phyloP scores from a whole-genome alignment of 2,113 vertebrate genomes.

The Petromus typicus region DNA sequence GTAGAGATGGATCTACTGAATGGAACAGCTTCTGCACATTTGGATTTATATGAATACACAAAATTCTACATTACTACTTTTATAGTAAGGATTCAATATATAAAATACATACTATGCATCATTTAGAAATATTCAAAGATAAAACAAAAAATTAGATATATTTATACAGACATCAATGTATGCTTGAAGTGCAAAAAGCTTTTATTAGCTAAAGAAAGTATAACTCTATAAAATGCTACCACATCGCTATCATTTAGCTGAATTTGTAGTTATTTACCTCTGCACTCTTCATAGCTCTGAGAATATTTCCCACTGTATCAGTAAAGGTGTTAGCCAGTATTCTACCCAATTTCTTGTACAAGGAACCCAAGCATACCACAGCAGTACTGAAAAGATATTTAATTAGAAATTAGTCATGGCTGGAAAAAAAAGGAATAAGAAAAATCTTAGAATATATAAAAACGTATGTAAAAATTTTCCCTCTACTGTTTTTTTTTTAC shows the following conservation, averaged over 20 bases:
- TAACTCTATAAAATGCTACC: slow-evolving; percentile 30
- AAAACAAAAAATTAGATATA: background rate
- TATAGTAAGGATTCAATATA: slow-evolving; percentile 25
- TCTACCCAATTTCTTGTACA: slow-evolving; percentile 96
- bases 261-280: slow-evolving; percentile 90
- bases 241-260: slow-evolving; percentile 71
- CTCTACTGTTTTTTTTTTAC: background rate
- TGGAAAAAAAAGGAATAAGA: slow-evolving; percentile 60
- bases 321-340: slow-evolving; percentile 92
- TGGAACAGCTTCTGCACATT: too few relatives aligned
- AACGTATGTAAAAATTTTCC: background rate
- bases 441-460: slow-evolving; percentile 43
- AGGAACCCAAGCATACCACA: slow-evolving; percentile 93
- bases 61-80: slow-evolving; percentile 26
- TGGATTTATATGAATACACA: too few relatives aligned
- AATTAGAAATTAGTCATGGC: slow-evolving; percentile 66
- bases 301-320: slow-evolving; percentile 92
- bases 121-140: background rate
- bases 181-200: background rate
- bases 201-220: background rate
- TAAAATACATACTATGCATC: background rate
- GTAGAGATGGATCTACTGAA: too few relatives aligned
- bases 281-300: slow-evolving; percentile 96
- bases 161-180: background rate
- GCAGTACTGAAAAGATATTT: slow-evolving; percentile 91